Base-by-base conservation (phyloP, 2,797 vertebrate species). In the Xyrichtys novacula region DNA sequence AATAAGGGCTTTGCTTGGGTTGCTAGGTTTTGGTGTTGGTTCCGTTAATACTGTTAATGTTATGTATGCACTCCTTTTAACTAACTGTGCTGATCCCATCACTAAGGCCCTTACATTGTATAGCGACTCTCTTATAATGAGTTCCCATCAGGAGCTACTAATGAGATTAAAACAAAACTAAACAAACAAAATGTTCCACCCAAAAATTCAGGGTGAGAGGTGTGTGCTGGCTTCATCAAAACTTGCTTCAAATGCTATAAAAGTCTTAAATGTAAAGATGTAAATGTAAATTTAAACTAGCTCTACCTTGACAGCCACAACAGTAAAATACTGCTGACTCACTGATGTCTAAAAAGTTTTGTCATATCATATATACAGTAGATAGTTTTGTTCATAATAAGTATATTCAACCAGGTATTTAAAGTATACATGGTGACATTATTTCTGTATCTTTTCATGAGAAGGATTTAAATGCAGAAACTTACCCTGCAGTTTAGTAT, bases 101-200 rank as follows among this genome's bases (percentile, higher is more conserved):
- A 48, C 46, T 53, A 44, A 43, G 58, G 48, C 39, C 38, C 25
- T 56, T 42, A 34, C 34, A 40, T 64, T 25, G 29, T 69, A 26
- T 31, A 19, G 5, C 16, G 15, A 20, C 15, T 25, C 26, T 43
- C 22, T 14, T 26, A 16, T 56, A 60, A 76, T 50, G 0, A 28
- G 69, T 43, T 73, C 61, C 28, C 54, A 65, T 65, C 68, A 61
- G 60, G 46, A 70, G 28, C 31, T 25, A 19, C 53, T 70, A 81
- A 71, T 60, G 53, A 78, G 48, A 17, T 22, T n/a, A n/a, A n/a
- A n/a, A n/a, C n/a, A n/a, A n/a, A n/a, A n/a, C n/a, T n/a, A n/a
- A n/a, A n/a, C n/a, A n/a, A n/a, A n/a, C 64, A 62, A 62, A 71
- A 61, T 47, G 39, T 17, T 65, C n/a, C 50, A 50, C 22, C 7